Evolutionary conservation across 1,140 invertebrate genomes (phyloP).

Genomic region (Catajapyx aquilonaris): DNA sequence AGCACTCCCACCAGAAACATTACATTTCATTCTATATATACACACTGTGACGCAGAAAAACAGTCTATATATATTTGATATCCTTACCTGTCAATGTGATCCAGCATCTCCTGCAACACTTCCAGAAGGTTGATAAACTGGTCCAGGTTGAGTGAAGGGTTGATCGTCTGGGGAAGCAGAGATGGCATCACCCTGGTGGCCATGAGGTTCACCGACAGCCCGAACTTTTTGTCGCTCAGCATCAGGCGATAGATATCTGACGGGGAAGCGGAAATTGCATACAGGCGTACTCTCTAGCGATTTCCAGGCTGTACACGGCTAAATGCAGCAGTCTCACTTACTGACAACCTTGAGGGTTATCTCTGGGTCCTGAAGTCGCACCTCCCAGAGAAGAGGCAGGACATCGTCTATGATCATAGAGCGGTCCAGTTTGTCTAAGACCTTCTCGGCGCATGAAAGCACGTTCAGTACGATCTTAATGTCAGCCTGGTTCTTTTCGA

Average conservation of each 20-base stretch:
- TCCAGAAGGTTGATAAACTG: constrained; percentile 71
- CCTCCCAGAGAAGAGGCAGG: constrained; percentile 69
- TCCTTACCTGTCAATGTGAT: constrained; percentile 65
- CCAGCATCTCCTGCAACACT: constrained; percentile 82
- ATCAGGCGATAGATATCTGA: constrained; percentile 82
- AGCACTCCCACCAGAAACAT: too few relatives aligned
- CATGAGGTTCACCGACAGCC: constrained; percentile 74
- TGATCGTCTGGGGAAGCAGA: constrained; percentile 77
- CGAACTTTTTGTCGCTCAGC: constrained; percentile 79
- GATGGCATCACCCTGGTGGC: constrained; percentile 84
- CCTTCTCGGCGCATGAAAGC: constrained; percentile 51
- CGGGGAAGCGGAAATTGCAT: constrained; percentile 10
- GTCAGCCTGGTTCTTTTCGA: constrained; percentile 63
- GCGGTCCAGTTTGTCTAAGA: constrained; percentile 63
- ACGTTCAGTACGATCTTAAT: constrained; percentile 54
- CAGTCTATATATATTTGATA: too few relatives aligned
- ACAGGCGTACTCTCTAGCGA: constrained; percentile 3
- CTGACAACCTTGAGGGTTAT: constrained; percentile 55
- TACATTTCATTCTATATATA: neutral
- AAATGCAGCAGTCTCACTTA: constrained; percentile 31
- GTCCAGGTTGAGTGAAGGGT: constrained; percentile 69
- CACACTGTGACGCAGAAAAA: neutral
- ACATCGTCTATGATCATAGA: constrained; percentile 79
- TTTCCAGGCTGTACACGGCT: neutral
- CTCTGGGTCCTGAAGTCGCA: constrained; percentile 65